Evolutionary conservation across 2,888 invertebrate genomes (phyloP), one percentile per base, ranked within the genome.

Genomic region (Cryptophagus acutangulus): DNA sequence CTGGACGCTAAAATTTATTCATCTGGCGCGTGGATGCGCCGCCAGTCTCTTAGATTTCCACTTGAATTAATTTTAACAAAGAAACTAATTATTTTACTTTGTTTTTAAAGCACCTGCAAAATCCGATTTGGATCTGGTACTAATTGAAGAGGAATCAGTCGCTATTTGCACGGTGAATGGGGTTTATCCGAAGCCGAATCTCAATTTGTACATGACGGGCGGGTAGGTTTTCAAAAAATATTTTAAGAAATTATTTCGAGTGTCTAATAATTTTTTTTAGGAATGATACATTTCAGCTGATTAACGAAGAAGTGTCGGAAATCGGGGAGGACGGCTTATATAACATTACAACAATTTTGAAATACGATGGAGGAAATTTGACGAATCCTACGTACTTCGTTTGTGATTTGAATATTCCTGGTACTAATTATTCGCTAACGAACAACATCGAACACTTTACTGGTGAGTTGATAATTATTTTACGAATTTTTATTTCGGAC

Each of bases 351-450:
- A 74, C 76, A 0, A 73, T 71, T 2, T 71, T 77, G 14, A 71
- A 71, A 4, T 71, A 78, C 33, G 70, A 72, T 17, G 74, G 76
- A 38, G 71, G 69, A 0, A 73, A 74, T 28, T 61, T 80, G 10
- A 71, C 72, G 0, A 69, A 73, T 0, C 72, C 75, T 1, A 75
- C 75, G 0, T 74, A 74, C 49, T 80, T 81, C 61, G 73, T 76
- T 45, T 82, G 82, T 62, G 76, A 77, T 24, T 58, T 82, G 43
- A 72, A 72, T 58, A 79, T 82, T 66, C 76, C 79, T 4, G 76
- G 76, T 43, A 79, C 80, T 1, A 74, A 76, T 50, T 81, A 78
- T 54, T 51, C 77, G 50, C 30, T 48, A 26, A 70, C 71, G 10
- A 74, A 75, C 33, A 71, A 71, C 40, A 74, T 74, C 59, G 71